Base-by-base conservation (phyloP, 2,888 invertebrate genomes). In the Mamestra brassicae region DNA sequence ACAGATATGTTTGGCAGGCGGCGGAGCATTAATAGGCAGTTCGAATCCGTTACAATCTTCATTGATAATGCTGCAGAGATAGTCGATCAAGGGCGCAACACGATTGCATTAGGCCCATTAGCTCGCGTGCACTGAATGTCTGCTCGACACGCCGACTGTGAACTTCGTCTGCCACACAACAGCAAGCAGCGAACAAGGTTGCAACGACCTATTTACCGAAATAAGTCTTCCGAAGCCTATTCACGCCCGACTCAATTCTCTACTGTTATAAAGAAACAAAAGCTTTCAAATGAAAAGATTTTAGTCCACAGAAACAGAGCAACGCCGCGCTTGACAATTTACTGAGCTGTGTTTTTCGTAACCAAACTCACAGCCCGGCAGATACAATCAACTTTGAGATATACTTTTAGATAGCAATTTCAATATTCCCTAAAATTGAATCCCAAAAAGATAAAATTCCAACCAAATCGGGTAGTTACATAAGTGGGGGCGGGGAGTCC, bases 401-500 rank as follows among this genome's bases (percentile, higher is more conserved):
- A 81, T 84, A 80, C 83, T 87, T 88, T 78, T 72, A 80, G 84
- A 87, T 82, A 86, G 82, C 78, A 78, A 87, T 91, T 90, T 89
- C 89, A 90, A 90, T 90, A 90, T 89, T 88, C 86, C 84, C 88
- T 84, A 86, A 91, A 92, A 92, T 90, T 91, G 87, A 88, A 90
- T 89, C 86, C 83, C 86, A 83, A 87, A 88, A 87, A 89, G 89
- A 91, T 92, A 91, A 92, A 92, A 90, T 88, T 90, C 84, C 76
- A 82, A 87, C 87, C 87, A 90, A 94, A 92, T 92, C 92, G 92
- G 90, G 78, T 89, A 92, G 95, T 96, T 96, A 96, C 93, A 94
- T 96, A 96, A 96, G 93, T 91, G 92, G 91, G 92, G 94, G 93
- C 88, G 94, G 92, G 91, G 93, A 90, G 87, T 83, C 87, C 86